Conservation (phyloP, 2,888 invertebrate species). For the Deladenus siricidicola region DNA sequence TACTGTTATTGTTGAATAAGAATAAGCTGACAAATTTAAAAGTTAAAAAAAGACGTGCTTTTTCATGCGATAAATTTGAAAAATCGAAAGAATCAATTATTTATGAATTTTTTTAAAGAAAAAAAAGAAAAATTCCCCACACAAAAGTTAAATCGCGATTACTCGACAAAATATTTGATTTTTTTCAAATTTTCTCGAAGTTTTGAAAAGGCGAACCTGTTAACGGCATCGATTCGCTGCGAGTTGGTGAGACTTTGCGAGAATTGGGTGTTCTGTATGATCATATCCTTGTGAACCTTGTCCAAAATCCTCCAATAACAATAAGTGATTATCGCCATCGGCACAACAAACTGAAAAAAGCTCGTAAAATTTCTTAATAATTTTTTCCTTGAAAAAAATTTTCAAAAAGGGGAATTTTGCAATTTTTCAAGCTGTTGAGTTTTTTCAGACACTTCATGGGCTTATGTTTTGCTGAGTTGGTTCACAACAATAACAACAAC, state of each 20-base stretch:
- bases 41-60: too few relatives aligned
- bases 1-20: too few relatives aligned
- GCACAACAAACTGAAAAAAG: constrained; percentile 50
- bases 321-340: constrained; percentile 51
- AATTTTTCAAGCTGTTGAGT: too few relatives aligned
- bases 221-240: constrained; percentile 47
- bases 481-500: too few relatives aligned
- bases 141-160: neutral
- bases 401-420: too few relatives aligned
- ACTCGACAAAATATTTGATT: neutral
- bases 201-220: constrained; percentile 26
- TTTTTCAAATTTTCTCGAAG: too few relatives aligned
- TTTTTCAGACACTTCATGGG: too few relatives aligned
- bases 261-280: constrained; percentile 50
- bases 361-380: too few relatives aligned
- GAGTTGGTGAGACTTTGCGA: constrained; percentile 43
- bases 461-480: too few relatives aligned
- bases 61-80: neutral
- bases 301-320: constrained; percentile 50
- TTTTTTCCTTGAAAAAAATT: too few relatives aligned
- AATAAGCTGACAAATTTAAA: too few relatives aligned
- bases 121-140: neutral
- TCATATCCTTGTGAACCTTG: constrained; percentile 51
- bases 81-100: neutral
- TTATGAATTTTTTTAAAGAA: neutral